Percentiles rank a stretch among this genome's conserved stretches.
Conservation (phyloP, 2,113 vertebrate species). For the Phoxinus phoxinus region DNA sequence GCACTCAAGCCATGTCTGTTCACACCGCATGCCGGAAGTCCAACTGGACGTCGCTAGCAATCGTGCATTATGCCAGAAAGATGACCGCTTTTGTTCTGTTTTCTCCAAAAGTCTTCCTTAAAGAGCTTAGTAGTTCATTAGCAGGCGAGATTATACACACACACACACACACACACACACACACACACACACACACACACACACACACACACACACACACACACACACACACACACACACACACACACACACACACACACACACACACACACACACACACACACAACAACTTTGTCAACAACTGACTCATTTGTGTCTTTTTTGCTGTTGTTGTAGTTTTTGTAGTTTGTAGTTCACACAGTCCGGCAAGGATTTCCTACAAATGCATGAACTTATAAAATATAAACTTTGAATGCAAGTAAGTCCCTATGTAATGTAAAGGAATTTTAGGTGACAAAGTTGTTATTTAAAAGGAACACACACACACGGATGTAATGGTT, state of each 20-base stretch:
- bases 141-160: not conserved
- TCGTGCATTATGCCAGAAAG: not conserved
- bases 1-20: not conserved
- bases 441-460: not conserved
- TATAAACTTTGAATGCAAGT: not conserved
- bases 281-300: not conserved
- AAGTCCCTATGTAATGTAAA: not conserved
- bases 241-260: too few species aligned
- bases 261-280: too few species aligned
- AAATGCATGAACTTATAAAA: not conserved
- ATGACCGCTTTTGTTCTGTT: too few species aligned
- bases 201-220: too few species aligned
- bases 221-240: too few species aligned
- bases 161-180: too few species aligned
- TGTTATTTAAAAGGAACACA: not conserved
- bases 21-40: not conserved
- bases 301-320: not conserved
- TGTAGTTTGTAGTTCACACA: not conserved
- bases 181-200: too few species aligned
- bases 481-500: not conserved
- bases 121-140: not conserved
- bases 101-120: not conserved
- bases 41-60: not conserved
- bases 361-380: not conserved
- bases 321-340: not conserved